Conservation (phyloP, 1,140 invertebrate genomes). For the Sinella curviseta region DNA sequence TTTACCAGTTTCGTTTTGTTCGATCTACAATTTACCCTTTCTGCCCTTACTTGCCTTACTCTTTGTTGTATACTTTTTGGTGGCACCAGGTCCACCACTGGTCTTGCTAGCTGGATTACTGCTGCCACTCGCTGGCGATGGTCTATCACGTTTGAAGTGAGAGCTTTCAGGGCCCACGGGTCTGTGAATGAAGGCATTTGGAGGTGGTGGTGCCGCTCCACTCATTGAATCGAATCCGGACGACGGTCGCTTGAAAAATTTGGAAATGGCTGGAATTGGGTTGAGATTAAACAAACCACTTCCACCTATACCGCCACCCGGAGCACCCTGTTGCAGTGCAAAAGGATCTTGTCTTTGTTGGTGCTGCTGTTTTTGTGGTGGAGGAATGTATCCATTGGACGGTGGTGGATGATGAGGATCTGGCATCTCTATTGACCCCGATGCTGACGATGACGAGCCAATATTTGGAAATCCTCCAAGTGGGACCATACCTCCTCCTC, state of each 20-base stretch:
- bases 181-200: conserved; percentile 18
- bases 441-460: not conserved
- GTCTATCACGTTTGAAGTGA: conserved; percentile 12
- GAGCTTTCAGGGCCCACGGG: conserved; percentile 36
- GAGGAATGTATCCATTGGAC: not conserved
- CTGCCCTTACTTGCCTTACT: not conserved
- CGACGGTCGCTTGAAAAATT: conserved; percentile 17
- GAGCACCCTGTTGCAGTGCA: not conserved
- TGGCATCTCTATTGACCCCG: not conserved
- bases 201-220: not conserved
- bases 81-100: not conserved
- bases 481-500: not conserved
- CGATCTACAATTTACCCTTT: too few species aligned
- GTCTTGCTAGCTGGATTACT: not conserved
- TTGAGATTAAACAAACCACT: conserved; percentile 16
- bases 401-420: not conserved
- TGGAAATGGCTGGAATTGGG: not conserved
- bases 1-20: too few species aligned
- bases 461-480: not conserved
- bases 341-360: not conserved
- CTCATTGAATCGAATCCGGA: not conserved
- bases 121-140: not conserved
- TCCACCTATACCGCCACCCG: not conserved
- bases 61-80: not conserved
- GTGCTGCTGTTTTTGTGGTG: not conserved